Percentiles rank a stretch among this genome's conserved stretches.
Conservation (phyloP, 30 jellyfish, hydroid and myxozoan species). For the Clytia hemisphaerica region DNA sequence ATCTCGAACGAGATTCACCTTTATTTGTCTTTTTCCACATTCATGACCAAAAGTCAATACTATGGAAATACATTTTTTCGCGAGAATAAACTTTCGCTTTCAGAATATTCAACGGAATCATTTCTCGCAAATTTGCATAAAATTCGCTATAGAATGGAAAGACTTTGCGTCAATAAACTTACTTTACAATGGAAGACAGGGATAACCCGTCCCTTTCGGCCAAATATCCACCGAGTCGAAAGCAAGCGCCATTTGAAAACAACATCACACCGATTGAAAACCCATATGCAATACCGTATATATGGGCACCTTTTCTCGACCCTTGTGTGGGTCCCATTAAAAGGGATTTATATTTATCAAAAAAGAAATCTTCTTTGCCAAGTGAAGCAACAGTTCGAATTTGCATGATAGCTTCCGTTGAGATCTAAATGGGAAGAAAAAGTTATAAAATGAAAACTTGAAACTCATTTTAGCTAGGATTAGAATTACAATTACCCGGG, state of each 20-base stretch:
- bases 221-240: slow-evolving; percentile 26
- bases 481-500: no score
- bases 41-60: no score
- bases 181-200: slow-evolving; percentile 18
- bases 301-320: slow-evolving; percentile 11
- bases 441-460: no score
- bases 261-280: slow-evolving; percentile 12
- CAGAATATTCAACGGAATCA: no score
- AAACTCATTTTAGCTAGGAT: no score
- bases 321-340: slow-evolving; percentile 1
- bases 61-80: no score
- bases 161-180: not conserved
- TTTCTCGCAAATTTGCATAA: not conserved
- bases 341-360: not conserved
- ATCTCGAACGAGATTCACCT: no score
- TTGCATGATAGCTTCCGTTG: slow-evolving; percentile 28
- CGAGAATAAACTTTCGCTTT: no score
- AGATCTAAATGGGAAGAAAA: not conserved
- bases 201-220: not conserved
- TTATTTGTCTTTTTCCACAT: no score
- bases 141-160: not conserved
- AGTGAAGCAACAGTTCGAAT: slow-evolving; percentile 38
- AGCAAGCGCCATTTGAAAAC: slow-evolving; percentile 19
- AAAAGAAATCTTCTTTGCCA: slow-evolving; percentile 20
- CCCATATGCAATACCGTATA: slow-evolving; percentile 21